Evolutionary conservation across 2,888 invertebrate genomes (phyloP), one percentile per base, ranked within the genome.

Genomic region (Pheosia gnoma): DNA sequence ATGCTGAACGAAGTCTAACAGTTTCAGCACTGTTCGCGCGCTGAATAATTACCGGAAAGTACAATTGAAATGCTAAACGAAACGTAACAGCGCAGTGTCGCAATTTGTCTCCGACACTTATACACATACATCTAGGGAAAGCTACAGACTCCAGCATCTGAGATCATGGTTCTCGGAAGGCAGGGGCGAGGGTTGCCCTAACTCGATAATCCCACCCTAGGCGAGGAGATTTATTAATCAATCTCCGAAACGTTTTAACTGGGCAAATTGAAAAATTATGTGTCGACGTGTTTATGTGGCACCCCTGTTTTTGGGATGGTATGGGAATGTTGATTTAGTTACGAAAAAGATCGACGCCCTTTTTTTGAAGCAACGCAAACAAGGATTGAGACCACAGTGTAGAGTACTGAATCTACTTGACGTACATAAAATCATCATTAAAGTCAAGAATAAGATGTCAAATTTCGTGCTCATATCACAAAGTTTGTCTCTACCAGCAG

Each of bases 161-260:
- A 74, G 75, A 75, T 74, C 74, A 78, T 67, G 52, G 43, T 47
- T 66, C 65, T 67, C 64, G 63, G 67, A 71, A 72, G 68, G 63
- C 68, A 61, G 65, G 76, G 74, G 68, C 62, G 77, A 65, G 72
- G 80, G 83, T 77, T 82, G n/a, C 84, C 84, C 79, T 89, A 89
- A 89, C 88, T 87, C 83, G 84, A 89, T 89, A 85, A 85, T 81
- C 74, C 81, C 80, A 88, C 89, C 88, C 85, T 74, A 77, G 10
- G 10, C 43, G 45, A 45, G 80, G 84, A 89, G 91, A 93, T 93
- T 92, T 91, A 91, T 92, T 91, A 91, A 93, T 92, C 92, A 89
- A 91, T 90, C 91, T 88, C 86, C 86, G 89, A 86, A 90, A 88
- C 88, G 85, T 85, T 88, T 88, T 89, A 89, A 89, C 88, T 85